Evolutionary conservation across 1,140 invertebrate species (phyloP), one percentile per base, ranked within the genome.

Genomic region (Wiebesia pumilae): DNA sequence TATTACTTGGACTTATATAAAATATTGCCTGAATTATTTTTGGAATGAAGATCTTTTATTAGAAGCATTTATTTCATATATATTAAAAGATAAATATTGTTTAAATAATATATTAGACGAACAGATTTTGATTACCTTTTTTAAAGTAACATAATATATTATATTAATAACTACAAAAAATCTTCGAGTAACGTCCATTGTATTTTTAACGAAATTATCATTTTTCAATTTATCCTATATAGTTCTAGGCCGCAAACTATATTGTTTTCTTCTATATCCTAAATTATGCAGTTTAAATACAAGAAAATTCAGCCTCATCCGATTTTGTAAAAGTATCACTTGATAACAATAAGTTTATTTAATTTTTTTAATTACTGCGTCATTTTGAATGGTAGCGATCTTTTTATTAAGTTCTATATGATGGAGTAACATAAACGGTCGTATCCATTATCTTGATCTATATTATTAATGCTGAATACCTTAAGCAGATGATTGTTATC

Each of bases 401-500:
- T 30, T 71, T n/a, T 81, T 24, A 47, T 73, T 73, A 83, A 75
- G 14, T 87, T 58, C 90, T 93, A 94, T 93, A 94, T 93, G 88
- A 94, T 89, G 80, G 91, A 92, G 90, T 93, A 94, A 84, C 92
- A 90, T 89, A 92, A 91, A 85, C 92, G 91, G 88, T 93, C 93
- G 91, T 94, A 93, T 88, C 91, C 90, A 90, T 89, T 91, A 90
- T 92, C 91, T 93, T 93, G 93, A 92, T 94, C 93, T 92, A 93
- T 92, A 89, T 92, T 93, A 86, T 93, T 94, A 83, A 93, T 90
- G 91, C 92, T 94, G 88, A 93, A 90, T 87, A 94, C 92, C 85
- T 93, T 93, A 83, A 94, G 92, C 84, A 94, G 89, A 67, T 91
- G 93, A 84, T 94, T 93, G 81, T 93, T 93, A 86, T 94, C 93